Evolutionary conservation across 2,797 vertebrate species (phyloP).

Genomic region (Leptoclinus maculatus): DNA sequence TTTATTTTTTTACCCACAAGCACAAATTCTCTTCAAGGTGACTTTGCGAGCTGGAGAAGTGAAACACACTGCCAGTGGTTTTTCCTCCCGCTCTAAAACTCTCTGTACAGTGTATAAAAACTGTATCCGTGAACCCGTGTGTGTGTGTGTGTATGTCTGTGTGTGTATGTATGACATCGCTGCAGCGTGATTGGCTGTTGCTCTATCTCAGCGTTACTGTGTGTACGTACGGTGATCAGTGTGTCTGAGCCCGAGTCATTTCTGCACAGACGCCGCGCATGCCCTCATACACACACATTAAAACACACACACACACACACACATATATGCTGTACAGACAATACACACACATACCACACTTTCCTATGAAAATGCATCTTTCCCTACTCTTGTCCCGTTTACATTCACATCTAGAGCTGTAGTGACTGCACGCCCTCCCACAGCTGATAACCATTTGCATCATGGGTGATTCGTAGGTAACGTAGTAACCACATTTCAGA

Average conservation of each 20-base stretch:
- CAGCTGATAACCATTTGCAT: conserved; percentile 57
- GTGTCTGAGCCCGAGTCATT: conserved; percentile 57
- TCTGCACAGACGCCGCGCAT: conserved; percentile 32
- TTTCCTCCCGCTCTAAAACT: conserved; percentile 43
- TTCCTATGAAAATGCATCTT: conserved; percentile 24
- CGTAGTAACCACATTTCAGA: conserved; percentile 33
- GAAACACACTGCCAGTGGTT: conserved; percentile 60
- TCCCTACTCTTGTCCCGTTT: conserved; percentile 41
- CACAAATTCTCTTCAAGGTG: conserved; percentile 72
- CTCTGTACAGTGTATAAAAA: conserved; percentile 74
- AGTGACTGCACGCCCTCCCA: conserved; percentile 42
- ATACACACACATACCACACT: background rate
- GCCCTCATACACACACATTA: conserved; percentile 21
- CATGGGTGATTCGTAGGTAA: conserved; percentile 55
- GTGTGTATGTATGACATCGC: conserved; percentile 62
- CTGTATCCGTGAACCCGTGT: conserved; percentile 61
- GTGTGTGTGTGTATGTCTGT: conserved; percentile 53
- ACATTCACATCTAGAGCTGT: conserved; percentile 47
- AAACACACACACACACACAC: background rate
- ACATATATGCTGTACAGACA: conserved; percentile 33
- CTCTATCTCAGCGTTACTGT: conserved; percentile 69
- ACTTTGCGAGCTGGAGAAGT: conserved; percentile 55
- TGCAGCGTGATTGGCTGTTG: conserved; percentile 64
- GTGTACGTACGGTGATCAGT: conserved; percentile 61
- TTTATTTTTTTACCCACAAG: conserved; percentile 60